These are phyloP conservation scores for Chascanopsetta lugubris DNA, from an alignment of 2,113 vertebrate genomes.

Conservation along the genomic window DNA sequence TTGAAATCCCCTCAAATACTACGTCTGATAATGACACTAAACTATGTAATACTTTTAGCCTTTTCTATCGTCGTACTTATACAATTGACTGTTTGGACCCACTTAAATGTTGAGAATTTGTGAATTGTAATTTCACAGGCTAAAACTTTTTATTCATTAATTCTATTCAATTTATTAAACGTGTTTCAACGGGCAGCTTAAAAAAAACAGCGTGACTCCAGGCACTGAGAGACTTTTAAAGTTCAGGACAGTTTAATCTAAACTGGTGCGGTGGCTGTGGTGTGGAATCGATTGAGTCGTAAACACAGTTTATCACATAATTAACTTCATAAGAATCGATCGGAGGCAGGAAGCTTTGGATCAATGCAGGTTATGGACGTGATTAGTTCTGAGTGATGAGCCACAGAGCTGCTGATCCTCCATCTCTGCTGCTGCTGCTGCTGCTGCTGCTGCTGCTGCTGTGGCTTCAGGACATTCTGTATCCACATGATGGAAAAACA, in stretches of 20 bases:
- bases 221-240: background rate
- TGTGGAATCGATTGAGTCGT: constrained; percentile 6
- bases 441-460: background rate
- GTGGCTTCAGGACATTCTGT: too few species aligned
- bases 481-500: too few species aligned
- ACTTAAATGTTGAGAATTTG: too few species aligned
- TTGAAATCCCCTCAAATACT: too few species aligned
- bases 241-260: background rate
- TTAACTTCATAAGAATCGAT: constrained; percentile 4
- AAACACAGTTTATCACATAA: constrained; percentile 3
- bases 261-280: background rate
- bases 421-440: background rate
- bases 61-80: too few species aligned
- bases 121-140: too few species aligned
- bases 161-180: too few species aligned
- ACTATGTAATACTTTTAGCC: too few species aligned
- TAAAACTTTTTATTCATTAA: too few species aligned
- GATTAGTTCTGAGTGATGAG: background rate
- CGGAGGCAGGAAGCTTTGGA: background rate
- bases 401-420: background rate
- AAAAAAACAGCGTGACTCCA: background rate
- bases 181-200: background rate
- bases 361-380: background rate
- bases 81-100: too few species aligned
- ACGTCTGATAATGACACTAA: too few species aligned